A percentile compares a stretch with the other conserved stretches of the same genome.
Evolutionary conservation across 2,888 invertebrate species (phyloP).

Genomic region (Tubulanus polymorphus): DNA sequence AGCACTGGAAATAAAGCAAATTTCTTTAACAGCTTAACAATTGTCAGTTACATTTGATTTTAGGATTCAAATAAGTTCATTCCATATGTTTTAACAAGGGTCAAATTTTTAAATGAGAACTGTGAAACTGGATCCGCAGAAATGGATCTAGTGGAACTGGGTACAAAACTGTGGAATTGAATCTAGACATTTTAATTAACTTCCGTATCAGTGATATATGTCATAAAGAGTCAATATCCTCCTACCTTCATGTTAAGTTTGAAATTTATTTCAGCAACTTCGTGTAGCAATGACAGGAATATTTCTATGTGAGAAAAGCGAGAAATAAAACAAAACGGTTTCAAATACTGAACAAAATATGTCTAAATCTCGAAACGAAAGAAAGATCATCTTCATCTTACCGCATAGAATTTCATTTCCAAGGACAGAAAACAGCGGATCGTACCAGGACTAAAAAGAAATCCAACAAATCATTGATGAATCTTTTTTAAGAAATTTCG

Average conservation of each 20-base stretch:
- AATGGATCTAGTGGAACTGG: too few species aligned
- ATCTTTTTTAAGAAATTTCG: slow-evolving; percentile 53
- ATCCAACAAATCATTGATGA: background rate
- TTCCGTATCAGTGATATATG: too few species aligned
- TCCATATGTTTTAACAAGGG: too few species aligned
- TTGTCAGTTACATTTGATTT: too few species aligned
- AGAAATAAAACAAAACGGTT: background rate
- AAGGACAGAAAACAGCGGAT: slow-evolving; percentile 56
- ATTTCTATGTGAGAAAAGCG: slow-evolving; percentile 38
- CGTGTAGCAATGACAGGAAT: slow-evolving; percentile 42
- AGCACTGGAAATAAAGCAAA: slow-evolving; percentile 53
- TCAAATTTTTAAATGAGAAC: too few species aligned
- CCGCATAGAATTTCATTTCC: slow-evolving; percentile 62
- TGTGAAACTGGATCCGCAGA: too few species aligned
- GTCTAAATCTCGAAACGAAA: background rate
- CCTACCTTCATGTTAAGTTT: slow-evolving; percentile 41
- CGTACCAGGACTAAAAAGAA: slow-evolving; percentile 59
- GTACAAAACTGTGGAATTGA: too few species aligned
- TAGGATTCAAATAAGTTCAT: too few species aligned
- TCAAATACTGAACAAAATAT: too few species aligned
- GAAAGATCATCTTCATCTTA: slow-evolving; percentile 14
- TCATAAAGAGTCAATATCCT: too few species aligned
- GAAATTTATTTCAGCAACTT: slow-evolving; percentile 43
- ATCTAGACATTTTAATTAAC: too few species aligned
- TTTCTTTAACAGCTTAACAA: background rate